These are phyloP conservation scores for Chionis minor DNA, from an alignment of 2,113 vertebrate species.

Conservation along the genomic window DNA sequence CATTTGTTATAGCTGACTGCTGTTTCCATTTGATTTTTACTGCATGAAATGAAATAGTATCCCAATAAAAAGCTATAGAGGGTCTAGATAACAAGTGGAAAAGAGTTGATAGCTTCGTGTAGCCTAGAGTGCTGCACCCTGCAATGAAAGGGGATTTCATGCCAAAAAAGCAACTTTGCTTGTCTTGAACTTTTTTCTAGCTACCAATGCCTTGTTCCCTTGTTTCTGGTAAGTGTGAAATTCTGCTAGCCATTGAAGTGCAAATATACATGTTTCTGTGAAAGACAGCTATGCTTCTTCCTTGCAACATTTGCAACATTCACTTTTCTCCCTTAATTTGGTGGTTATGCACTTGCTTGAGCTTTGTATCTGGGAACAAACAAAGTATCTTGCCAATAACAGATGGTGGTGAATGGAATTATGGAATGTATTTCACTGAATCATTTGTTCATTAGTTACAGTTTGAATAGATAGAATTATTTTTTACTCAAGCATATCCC, in stretches of 20 bases:
- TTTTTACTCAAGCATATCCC: not conserved
- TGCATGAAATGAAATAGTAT: not conserved
- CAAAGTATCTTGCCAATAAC: constrained; percentile 37
- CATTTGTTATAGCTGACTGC: not conserved
- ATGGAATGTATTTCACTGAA: constrained; percentile 13
- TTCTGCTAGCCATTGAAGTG: not conserved
- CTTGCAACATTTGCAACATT: not conserved
- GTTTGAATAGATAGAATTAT: constrained; percentile 16
- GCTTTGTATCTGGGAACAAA: constrained; percentile 25
- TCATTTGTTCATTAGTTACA: constrained; percentile 49
- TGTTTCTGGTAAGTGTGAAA: not conserved
- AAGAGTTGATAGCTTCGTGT: not conserved
- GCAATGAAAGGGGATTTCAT: not conserved
- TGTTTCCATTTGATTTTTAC: not conserved
- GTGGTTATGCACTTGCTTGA: not conserved
- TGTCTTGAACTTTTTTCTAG: not conserved
- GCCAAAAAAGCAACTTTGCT: not conserved
- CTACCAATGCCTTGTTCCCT: not conserved
- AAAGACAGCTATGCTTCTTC: not conserved
- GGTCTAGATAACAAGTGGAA: not conserved
- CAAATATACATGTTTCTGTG: not conserved
- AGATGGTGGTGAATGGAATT: constrained; percentile 52
- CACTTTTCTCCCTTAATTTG: not conserved
- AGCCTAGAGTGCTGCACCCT: not conserved
- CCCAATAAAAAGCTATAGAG: not conserved